Percentiles rank a stretch among this genome's conserved stretches.
phyloP scores from a whole-genome alignment of 1,140 invertebrate species.

The Helicorthomorpha holstii region DNA sequence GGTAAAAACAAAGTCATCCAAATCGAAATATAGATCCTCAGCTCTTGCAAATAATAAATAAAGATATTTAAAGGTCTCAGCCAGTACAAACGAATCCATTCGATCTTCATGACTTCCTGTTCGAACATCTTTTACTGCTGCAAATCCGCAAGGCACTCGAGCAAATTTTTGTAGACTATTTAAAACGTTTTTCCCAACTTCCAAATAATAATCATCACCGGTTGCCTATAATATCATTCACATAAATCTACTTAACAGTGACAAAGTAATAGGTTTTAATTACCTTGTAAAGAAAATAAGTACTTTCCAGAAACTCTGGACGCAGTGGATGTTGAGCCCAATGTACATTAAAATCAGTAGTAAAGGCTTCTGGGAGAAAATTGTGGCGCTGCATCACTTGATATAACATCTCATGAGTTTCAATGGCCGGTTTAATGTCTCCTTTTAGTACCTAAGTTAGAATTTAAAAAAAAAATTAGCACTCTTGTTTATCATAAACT shows the following conservation, averaged over 20 bases:
- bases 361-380: constrained; percentile 95
- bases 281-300: constrained; percentile 77
- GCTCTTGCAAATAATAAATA: constrained; percentile 85
- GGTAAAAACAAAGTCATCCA: constrained; percentile 94
- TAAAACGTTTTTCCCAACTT: constrained; percentile 81
- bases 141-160: constrained; percentile 86
- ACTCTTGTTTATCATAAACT: neutral
- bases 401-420: constrained; percentile 93
- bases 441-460: constrained; percentile 69
- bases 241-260: constrained; percentile 1
- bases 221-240: constrained; percentile 46
- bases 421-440: constrained; percentile 87
- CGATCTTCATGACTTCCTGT: constrained; percentile 78
- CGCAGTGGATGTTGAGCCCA: constrained; percentile 94
- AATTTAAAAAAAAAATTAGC: constrained; percentile 10
- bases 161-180: constrained; percentile 77
- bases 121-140: constrained; percentile 87
- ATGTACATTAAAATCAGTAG: constrained; percentile 84
- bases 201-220: constrained; percentile 83
- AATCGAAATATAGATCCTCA: constrained; percentile 64
- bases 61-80: constrained; percentile 96
- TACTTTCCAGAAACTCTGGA: constrained; percentile 95
- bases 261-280: constrained; percentile 1
- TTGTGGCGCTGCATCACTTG: constrained; percentile 89
- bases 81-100: constrained; percentile 95